These are phyloP conservation scores for Vireo altiloquus DNA, from an alignment of 2,113 vertebrate species.

Conservation along the genomic window DNA sequence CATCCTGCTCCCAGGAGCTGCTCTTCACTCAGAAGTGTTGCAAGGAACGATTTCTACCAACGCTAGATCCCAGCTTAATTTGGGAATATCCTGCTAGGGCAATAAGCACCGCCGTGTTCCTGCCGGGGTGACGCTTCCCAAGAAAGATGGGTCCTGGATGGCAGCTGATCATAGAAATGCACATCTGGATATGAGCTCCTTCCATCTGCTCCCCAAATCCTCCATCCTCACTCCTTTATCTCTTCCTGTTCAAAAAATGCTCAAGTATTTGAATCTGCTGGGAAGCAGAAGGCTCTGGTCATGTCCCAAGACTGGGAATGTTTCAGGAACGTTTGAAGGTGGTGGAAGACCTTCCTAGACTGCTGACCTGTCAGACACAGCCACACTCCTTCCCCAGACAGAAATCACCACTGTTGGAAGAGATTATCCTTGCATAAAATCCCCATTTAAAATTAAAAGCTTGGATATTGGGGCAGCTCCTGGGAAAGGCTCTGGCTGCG, in stretches of 20 bases:
- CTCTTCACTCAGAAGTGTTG: neutral
- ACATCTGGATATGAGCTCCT: neutral
- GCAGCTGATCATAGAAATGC: neutral
- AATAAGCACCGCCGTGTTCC: accelerated
- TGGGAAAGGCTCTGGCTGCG: accelerated
- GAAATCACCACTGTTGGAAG: neutral
- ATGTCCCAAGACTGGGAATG: neutral
- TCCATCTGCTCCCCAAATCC: neutral
- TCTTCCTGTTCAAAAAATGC: neutral
- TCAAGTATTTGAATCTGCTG: neutral
- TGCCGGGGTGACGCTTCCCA: accelerated
- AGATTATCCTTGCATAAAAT: neutral
- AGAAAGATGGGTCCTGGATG: neutral
- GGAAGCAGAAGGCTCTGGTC: neutral
- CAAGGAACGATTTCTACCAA: neutral
- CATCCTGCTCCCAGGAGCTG: accelerated
- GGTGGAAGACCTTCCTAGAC: neutral
- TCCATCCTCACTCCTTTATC: neutral
- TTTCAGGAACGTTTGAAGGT: neutral
- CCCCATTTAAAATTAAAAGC: neutral
- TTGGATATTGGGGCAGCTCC: neutral
- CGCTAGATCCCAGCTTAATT: neutral
- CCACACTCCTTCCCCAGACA: neutral
- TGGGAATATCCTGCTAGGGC: neutral
- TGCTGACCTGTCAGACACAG: neutral